Base-by-base conservation (phyloP, 2,113 vertebrate species). In the Rhinolophus ferrumequinum region DNA sequence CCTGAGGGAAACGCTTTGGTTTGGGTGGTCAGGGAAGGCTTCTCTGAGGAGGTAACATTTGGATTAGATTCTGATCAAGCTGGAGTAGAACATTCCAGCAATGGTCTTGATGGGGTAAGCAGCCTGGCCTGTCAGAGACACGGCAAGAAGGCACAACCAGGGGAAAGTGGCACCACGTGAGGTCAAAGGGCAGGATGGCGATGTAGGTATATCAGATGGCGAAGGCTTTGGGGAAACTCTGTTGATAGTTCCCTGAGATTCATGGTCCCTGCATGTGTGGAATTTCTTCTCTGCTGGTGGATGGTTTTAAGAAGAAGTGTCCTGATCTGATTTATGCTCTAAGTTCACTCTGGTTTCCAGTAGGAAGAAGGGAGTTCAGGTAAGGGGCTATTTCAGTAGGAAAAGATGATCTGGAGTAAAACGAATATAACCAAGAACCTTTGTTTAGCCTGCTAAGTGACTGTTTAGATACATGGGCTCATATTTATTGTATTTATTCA, bases 371-470 rank as follows among this genome's bases (percentile, higher is more conserved):
- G 47, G 4, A 24, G 21, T 16, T 22, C 4, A 1, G 12, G 50
- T n/a, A 33, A 28, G n/a, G 62, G 66, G 30, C 66, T 70, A 19
- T 38, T 69, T 38, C 41, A 8, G 60, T 44, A 15, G 54, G 19
- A 22, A 52, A 62, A 52, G 30, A 41, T 14, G n/a, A 60, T 22
- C 19, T 11, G 54, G 28, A 15, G 16, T 21, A 33, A 54, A 69
- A 35, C 16, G 41, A 58, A 24, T 24, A 4, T 14, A 50, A 56
- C 47, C 58, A 4, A 47, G 12, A 24, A 9, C 13, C 54, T 24
- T 35, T 21, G n/a, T 5, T 38, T 6, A 10, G 35, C 30, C 3
- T 3, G 22, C 35, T 16, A 47, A 11, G 1, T 4, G 5, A 16
- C 9, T 15, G 11, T 35, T 28, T 44, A 1, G 15, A 2, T 41